These are phyloP conservation scores for Poecilus cupreus DNA, from an alignment of 2,888 invertebrate genomes.

Conservation along the genomic window DNA sequence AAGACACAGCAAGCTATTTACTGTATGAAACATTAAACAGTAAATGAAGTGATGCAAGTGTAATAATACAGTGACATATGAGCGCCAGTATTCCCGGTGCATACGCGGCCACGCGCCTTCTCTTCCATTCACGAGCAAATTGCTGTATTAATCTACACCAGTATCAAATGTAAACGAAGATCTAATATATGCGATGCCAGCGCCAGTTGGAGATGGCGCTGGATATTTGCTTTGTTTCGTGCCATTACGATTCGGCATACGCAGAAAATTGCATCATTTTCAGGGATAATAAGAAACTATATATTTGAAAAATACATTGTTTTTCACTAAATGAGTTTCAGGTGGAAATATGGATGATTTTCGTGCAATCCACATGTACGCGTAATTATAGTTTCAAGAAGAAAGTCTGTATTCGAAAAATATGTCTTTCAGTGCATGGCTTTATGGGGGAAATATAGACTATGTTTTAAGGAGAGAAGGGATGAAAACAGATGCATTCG, in stretches of 20 bases:
- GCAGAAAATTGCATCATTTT: too few relatives aligned
- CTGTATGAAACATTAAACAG: constrained; percentile 39
- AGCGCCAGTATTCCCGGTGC: background rate
- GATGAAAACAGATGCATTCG: too few relatives aligned
- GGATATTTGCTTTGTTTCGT: background rate
- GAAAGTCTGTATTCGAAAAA: too few relatives aligned
- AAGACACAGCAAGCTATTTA: constrained; percentile 16
- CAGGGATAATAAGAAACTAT: too few relatives aligned
- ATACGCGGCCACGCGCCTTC: background rate
- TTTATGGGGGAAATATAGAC: too few relatives aligned
- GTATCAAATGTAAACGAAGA: constrained; percentile 48
- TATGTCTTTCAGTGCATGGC: too few relatives aligned
- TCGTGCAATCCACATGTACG: too few relatives aligned
- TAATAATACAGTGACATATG: constrained; percentile 44
- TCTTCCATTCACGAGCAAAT: constrained; percentile 39
- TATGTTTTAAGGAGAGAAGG: too few relatives aligned
- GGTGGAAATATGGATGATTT: too few relatives aligned
- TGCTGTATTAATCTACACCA: constrained; percentile 44
- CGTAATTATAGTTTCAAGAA: too few relatives aligned
- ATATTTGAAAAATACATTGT: too few relatives aligned
- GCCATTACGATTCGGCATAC: background rate
- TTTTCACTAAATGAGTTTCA: too few relatives aligned
- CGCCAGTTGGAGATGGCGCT: constrained; percentile 6
- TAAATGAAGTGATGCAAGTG: constrained; percentile 32
- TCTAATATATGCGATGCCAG: constrained; percentile 37